phyloP scores from a whole-genome alignment of 1,140 invertebrate species.

The Liolophura sinensis region DNA sequence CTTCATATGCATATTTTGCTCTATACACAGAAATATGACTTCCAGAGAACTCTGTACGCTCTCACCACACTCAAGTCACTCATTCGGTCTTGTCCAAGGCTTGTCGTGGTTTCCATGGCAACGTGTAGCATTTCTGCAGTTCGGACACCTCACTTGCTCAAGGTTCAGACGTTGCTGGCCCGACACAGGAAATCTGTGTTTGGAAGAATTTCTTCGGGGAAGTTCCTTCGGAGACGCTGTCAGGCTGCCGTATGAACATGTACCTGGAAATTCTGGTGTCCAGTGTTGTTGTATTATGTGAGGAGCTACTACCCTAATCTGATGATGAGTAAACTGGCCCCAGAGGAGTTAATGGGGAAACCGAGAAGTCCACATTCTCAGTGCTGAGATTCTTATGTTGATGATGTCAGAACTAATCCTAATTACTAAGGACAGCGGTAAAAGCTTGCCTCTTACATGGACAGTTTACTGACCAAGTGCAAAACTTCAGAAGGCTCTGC shows the following conservation, averaged over 20 bases:
- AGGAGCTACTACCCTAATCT: conserved; percentile 80
- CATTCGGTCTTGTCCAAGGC: conserved; percentile 72
- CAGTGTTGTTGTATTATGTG: conserved; percentile 78
- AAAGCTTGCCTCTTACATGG: conserved; percentile 79
- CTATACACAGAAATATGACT: conserved; percentile 82
- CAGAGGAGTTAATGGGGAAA: conserved; percentile 79
- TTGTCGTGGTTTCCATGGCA: conserved; percentile 73
- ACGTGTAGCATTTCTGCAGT: conserved; percentile 70
- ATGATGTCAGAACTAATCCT: conserved; percentile 77
- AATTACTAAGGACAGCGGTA: conserved; percentile 82
- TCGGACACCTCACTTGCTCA: conserved; percentile 56
- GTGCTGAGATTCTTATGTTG: conserved; percentile 75
- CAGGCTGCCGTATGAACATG: conserved; percentile 72
- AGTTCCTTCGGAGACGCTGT: conserved; percentile 61
- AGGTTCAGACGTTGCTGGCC: conserved; percentile 70
- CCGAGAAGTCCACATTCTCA: conserved; percentile 73
- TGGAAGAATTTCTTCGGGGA: conserved; percentile 77
- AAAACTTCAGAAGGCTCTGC: conserved; percentile 87
- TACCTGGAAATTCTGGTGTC: conserved; percentile 82
- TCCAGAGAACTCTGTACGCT: conserved; percentile 76
- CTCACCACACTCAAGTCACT: conserved; percentile 76
- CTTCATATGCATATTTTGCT: conserved; percentile 83
- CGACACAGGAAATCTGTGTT: conserved; percentile 81
- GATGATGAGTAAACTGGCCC: conserved; percentile 68
- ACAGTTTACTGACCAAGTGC: conserved; percentile 78